A percentile compares a stretch with the other conserved stretches of the same genome.
Conservation (phyloP, 2,113 vertebrate species). For the Sarotherodon lohbergeri region DNA sequence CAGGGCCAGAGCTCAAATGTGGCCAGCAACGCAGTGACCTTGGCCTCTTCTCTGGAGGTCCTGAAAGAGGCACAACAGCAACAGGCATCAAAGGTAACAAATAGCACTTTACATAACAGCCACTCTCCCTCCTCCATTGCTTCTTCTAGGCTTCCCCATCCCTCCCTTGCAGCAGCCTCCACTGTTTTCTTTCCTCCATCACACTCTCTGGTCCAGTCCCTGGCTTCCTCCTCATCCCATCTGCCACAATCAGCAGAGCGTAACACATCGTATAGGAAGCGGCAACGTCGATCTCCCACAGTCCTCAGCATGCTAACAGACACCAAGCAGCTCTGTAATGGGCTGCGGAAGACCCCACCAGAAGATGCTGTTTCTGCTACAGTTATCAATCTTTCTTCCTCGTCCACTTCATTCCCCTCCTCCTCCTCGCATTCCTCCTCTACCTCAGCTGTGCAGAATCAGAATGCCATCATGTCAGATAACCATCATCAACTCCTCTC, state of each 20-base stretch:
- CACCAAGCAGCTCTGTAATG: slow-evolving; percentile 50
- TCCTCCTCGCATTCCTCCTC: slow-evolving; percentile 45
- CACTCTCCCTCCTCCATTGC: slow-evolving; percentile 50
- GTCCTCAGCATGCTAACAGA: slow-evolving; percentile 58
- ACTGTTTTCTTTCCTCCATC: slow-evolving; percentile 60
- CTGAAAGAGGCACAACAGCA: slow-evolving; percentile 64
- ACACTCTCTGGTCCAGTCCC: slow-evolving; percentile 57
- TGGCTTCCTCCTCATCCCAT: slow-evolving; percentile 58
- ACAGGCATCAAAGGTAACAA: slow-evolving; percentile 71
- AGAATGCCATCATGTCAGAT: slow-evolving; percentile 34
- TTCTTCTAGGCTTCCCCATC: slow-evolving; percentile 49
- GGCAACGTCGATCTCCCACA: slow-evolving; percentile 59
- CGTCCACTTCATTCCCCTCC: slow-evolving; percentile 25
- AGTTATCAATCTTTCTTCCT: slow-evolving; percentile 62
- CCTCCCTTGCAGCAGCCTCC: slow-evolving; percentile 52
- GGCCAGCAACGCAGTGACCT: slow-evolving; percentile 28
- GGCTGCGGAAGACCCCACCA: slow-evolving; percentile 27
- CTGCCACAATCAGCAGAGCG: slow-evolving; percentile 48
- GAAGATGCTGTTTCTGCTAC: slow-evolving; percentile 38
- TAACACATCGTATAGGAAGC: slow-evolving; percentile 55
- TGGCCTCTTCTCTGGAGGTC: slow-evolving; percentile 42
- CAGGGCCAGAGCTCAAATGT: slow-evolving; percentile 63
- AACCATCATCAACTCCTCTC: slow-evolving; percentile 40
- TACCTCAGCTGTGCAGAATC: slow-evolving; percentile 65
- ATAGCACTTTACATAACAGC: slow-evolving; percentile 87